Evolutionary conservation across 2,797 vertebrate genomes (phyloP).

Genomic region (Myotis vivesi): DNA sequence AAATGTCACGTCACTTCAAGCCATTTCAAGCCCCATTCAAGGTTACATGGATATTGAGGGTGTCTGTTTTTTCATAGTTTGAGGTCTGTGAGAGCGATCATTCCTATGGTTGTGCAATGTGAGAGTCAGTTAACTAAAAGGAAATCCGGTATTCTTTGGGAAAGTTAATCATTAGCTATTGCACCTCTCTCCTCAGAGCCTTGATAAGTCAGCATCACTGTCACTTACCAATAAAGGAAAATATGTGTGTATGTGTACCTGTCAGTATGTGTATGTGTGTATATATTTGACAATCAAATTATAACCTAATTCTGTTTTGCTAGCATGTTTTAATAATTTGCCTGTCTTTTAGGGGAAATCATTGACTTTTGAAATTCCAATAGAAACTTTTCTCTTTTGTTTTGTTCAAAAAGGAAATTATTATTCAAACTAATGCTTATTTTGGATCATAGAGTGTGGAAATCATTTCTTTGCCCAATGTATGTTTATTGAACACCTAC

Average conservation of each 20-base stretch:
- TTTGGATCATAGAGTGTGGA: background rate
- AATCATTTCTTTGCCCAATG: background rate
- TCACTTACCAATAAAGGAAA: conserved; percentile 59
- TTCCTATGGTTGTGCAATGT: conserved; percentile 74
- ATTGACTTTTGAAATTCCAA: conserved; percentile 12
- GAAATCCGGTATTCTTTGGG: conserved; percentile 74
- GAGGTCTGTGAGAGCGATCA: conserved; percentile 85
- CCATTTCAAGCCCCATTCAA: conserved; percentile 88
- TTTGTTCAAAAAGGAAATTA: conserved; percentile 17
- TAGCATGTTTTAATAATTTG: conserved; percentile 43
- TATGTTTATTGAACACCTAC: background rate
- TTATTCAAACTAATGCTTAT: conserved; percentile 12
- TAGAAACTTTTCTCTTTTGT: background rate
- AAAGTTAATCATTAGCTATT: conserved; percentile 80
- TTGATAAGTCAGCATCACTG: conserved; percentile 59
- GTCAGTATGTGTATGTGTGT: background rate
- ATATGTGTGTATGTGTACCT: background rate
- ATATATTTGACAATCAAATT: conserved; percentile 44
- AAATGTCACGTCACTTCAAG: conserved; percentile 94
- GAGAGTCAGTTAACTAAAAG: conserved; percentile 55
- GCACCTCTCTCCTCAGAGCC: conserved; percentile 62
- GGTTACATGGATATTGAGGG: conserved; percentile 96
- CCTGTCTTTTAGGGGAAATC: conserved; percentile 1
- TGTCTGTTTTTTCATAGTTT: conserved; percentile 84
- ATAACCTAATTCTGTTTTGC: conserved; percentile 39